Percentiles rank a stretch among this genome's conserved stretches.
These are phyloP conservation scores for Smutsia gigantea DNA, from an alignment of 2,797 vertebrate genomes.

Conservation along the genomic window DNA sequence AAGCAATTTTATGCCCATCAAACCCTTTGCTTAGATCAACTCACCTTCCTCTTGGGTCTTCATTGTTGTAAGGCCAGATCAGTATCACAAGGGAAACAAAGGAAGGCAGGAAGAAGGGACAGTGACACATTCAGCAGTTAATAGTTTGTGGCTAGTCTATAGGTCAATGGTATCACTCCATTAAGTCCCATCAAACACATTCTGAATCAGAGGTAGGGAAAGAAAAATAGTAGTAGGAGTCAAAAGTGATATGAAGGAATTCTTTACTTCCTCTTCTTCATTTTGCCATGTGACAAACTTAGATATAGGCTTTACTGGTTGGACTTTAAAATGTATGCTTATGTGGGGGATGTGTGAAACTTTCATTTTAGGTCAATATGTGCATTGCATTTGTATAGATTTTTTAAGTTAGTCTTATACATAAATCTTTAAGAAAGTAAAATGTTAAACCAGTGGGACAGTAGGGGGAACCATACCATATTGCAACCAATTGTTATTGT, in stretches of 20 bases:
- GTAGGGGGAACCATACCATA: background rate
- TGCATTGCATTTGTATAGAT: background rate
- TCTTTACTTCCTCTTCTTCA: background rate
- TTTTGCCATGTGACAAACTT: background rate
- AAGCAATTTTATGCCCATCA: background rate
- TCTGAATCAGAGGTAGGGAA: background rate
- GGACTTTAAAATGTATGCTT: background rate
- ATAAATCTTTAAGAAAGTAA: background rate
- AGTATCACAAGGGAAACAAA: background rate
- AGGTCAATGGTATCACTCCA: background rate
- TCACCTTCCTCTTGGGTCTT: background rate
- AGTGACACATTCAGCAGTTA: background rate
- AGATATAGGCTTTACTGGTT: background rate
- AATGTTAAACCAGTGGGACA: background rate
- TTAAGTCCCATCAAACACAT: background rate
- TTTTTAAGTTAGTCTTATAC: conserved; percentile 7
- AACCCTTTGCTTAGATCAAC: background rate
- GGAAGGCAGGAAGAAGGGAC: background rate
- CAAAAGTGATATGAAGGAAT: background rate
- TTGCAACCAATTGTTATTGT: background rate
- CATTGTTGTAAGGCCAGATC: background rate
- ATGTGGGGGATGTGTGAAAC: background rate
- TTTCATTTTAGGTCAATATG: background rate
- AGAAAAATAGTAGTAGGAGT: background rate
- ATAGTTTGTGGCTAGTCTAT: background rate